Conservation (phyloP, 2,888 invertebrate species). For the Tanytarsus gracilentus region DNA sequence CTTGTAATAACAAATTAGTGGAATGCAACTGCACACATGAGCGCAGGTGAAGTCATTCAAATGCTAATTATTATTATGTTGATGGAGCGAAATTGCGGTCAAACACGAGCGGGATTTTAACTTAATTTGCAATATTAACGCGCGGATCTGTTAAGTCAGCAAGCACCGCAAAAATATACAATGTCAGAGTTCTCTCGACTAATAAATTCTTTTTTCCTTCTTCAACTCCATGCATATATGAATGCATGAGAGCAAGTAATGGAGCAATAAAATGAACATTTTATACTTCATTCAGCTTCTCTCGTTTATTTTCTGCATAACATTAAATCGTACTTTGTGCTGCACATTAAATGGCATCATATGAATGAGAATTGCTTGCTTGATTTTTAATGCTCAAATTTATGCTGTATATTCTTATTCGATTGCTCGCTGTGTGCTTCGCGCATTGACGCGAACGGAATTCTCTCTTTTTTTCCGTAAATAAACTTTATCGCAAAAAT, state of each 20-base stretch:
- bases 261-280: constrained; percentile 2
- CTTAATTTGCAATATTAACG: not conserved
- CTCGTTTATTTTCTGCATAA: constrained; percentile 2
- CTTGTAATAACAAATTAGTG: constrained; percentile 4
- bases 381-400: not conserved
- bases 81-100: constrained; percentile 7
- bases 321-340: constrained; percentile 4
- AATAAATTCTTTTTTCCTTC: not conserved
- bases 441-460: too few relatives aligned
- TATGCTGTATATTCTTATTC: not conserved
- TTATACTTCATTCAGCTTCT: not conserved
- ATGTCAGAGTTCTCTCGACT: not conserved
- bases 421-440: not conserved
- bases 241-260: not conserved
- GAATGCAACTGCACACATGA: too few relatives aligned
- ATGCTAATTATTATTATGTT: not conserved
- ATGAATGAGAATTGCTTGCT: not conserved
- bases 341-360: constrained; percentile 1
- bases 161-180: not conserved
- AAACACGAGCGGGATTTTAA: constrained; percentile 1
- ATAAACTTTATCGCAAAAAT: too few relatives aligned
- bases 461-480: too few relatives aligned
- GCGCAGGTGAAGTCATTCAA: not conserved
- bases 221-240: not conserved
- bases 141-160: not conserved